Evolutionary conservation across 2,888 invertebrate species (phyloP), one percentile per base, ranked within the genome.

Genomic region (Drosophila gaucha): DNA sequence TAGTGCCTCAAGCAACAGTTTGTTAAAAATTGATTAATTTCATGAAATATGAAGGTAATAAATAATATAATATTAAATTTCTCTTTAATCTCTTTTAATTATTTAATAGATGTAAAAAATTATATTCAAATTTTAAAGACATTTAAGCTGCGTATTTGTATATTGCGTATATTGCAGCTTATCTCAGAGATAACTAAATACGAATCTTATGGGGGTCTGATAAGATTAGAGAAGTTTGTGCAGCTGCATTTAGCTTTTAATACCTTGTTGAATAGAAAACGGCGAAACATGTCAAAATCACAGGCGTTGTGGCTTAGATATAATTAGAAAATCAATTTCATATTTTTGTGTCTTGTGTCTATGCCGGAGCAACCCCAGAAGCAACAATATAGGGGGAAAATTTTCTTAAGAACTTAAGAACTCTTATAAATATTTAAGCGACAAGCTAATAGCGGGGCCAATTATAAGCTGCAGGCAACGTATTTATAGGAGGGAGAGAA

Each of bases 341-440:
- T 39, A 65, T 41, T 41, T 49, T 22, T 44, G 12, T 10, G n/a
- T n/a, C n/a, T 26, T 33, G 16, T 12, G 46, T 46, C 55, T 55
- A 33, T 38, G 36, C 54, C 75, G 22, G 33, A 47, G 52, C 52
- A 33, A 35, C 35, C 35, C 28, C 52, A 52, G 22, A 10, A 20
- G 18, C 2, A 33, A 14, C 16, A 38, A 47, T 18, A 69, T 69
- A 50, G 43, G 18, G 28, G 57, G 46, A 57, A 74, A 64, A 31
- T 65, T 51, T 63, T 26, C 67, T 41, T 67, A 74, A 82, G 67
- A 75, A 39, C 74, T 43, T 70, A 74, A 82, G 65, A 71, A 36
- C 12, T 36, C 57, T 62, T 49, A 58, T 79, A 72, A 88, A 88
- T 80, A 88, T 80, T 88, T 67, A 66, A 79, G 44, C 43, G 59